Evolutionary conservation across 2,888 invertebrate genomes (phyloP), one percentile per base, ranked within the genome.

Genomic region (Rhabditoides inermis): DNA sequence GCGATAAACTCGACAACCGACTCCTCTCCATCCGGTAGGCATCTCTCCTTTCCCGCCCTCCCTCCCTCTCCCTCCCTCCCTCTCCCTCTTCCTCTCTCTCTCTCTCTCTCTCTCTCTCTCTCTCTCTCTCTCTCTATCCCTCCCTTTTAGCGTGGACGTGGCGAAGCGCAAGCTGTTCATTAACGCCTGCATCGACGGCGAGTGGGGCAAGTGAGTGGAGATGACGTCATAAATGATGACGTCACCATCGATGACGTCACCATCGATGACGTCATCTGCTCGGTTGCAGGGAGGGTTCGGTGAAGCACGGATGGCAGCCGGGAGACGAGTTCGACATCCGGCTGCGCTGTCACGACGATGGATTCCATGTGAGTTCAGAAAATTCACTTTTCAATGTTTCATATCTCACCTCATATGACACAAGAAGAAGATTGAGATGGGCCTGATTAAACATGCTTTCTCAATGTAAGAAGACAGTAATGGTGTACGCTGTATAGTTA

Each of bases 281-380:
- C n/a, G n/a, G 37, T 52, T 65, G 7, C 50, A 65, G 68, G 49
- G 70, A 72, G 52, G 70, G 61, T 1, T 56, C 51, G 23, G 53
- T 66, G n/a, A 64, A 63, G 41, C 65, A 68, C 47, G 51, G 51
- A 5, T 68, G 68, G 60, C 58, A 56, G 48, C 53, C 58, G 22
- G 70, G 67, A 10, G 69, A 70, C 48, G 74, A 73, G 45, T 72
- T 75, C 49, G 74, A 75, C 61, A 64, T 74, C n/a, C 62, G 75
- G 20, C 49, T 75, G 26, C 58, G 74, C 6, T 70, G 72, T 45
- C 69, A 69, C 48, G 71, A 74, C 18, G 65, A 74, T 20, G 62
- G 65, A 22, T 75, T 69, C 50, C 68, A 72, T 55, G 68, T 68
- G 39, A 48, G 36, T 37, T 36, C 6, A 32, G n/a, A n/a, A n/a